phyloP scores from a whole-genome alignment of 2,888 invertebrate species.

The Odontothrips loti region DNA sequence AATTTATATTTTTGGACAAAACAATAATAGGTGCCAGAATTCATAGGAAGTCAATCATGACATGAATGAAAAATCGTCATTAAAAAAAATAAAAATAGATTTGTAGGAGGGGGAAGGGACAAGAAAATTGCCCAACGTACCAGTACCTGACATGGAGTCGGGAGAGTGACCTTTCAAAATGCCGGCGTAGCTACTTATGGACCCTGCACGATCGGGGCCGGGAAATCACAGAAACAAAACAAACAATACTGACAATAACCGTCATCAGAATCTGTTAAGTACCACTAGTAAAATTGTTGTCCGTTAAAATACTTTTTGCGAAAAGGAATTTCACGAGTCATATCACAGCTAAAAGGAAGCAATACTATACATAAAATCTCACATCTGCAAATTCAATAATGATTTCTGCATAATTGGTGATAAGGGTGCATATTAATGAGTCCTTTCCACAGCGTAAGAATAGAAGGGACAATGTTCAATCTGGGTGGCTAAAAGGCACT shows the following conservation, averaged over 20 bases:
- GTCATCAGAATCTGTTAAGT: neutral
- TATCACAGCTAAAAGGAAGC: no score
- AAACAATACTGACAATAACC: conserved; percentile 27
- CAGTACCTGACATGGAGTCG: conserved; percentile 82
- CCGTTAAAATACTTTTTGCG: no score
- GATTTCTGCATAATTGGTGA: no score
- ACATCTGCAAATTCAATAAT: no score
- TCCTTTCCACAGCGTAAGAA: no score
- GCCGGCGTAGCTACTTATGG: conserved; percentile 76
- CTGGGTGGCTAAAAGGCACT: neutral
- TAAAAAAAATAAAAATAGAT: conserved; percentile 35
- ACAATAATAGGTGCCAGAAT: no score
- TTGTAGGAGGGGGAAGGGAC: neutral
- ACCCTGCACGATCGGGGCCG: conserved; percentile 38
- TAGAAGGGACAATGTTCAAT: no score
- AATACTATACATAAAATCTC: no score
- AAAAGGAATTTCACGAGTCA: no score
- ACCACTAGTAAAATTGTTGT: neutral
- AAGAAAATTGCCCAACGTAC: conserved; percentile 48
- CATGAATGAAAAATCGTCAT: conserved; percentile 34
- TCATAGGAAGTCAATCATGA: conserved; percentile 38
- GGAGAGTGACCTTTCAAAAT: conserved; percentile 81
- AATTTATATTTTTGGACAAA: no score
- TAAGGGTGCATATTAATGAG: no score
- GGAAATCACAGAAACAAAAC: conserved; percentile 28